Base-by-base conservation (phyloP, 2,888 invertebrate genomes). In the Bimastos eiseni region DNA sequence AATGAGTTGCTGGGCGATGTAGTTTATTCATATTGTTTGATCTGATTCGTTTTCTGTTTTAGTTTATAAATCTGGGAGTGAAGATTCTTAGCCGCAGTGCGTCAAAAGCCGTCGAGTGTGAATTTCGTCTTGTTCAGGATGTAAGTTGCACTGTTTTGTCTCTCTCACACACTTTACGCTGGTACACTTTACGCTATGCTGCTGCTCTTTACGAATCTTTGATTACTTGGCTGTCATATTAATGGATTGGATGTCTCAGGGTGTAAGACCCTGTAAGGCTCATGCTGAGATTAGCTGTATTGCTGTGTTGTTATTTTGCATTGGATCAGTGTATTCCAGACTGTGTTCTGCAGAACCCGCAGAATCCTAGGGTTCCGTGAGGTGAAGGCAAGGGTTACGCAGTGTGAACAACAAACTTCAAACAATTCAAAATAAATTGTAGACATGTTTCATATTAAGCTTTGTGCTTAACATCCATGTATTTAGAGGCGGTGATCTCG, bases 31-130 rank as follows among this genome's bases (percentile, higher is more conserved):
- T 36, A 1, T 36, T 30, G 36, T 70, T 15, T 89, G 36, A n/a
- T 38, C 49, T 84, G 70, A 11, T 17, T 55, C 24, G 44, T 90
- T 90, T 91, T 89, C 90, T 41, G 86, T 93, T 94, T n/a, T 94
- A 96, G 96, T 97, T 99, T 92, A 98, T 99, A 91, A 99, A 99
- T 94, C 98, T 98, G 0, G 99, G 99, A 0, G 97, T 99, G 0
- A 98, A 98, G 95, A 97, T 98, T 0, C 98, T 99, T 94, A 98
- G 97, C 4, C 96, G 98, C 83, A 98, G 97, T 94, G 98, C 98
- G 94, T 98, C 98, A 94, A 97, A 97, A 94, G 97, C 97, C 92
- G 97, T 97, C 96, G 96, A 96, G 13, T 98, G 98, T 95, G 96
- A 97, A 3, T 98, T 98, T 94, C 96, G 98, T 92, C 96, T 99